Percentiles rank a stretch among this genome's conserved stretches.
These are phyloP conservation scores for Echeneis naucrates DNA, from an alignment of 2,797 vertebrate genomes.

Conservation along the genomic window DNA sequence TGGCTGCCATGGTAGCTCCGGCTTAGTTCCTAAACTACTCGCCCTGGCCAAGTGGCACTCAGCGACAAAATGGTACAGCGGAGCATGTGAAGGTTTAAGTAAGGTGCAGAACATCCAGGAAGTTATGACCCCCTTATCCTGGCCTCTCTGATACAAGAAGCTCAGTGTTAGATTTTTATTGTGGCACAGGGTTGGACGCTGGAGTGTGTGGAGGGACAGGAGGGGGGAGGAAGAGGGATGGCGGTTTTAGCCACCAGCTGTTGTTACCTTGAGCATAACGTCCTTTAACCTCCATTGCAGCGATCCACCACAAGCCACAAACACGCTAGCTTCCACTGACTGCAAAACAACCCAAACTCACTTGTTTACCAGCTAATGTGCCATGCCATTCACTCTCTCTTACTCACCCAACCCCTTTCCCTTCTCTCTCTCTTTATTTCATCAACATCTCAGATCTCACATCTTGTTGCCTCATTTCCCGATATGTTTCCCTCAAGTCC, in stretches of 20 bases:
- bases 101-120: conserved; percentile 27
- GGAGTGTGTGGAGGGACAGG: conserved; percentile 73
- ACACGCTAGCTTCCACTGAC: conserved; percentile 75
- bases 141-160: conserved; percentile 39
- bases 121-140: conserved; percentile 41
- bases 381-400: conserved; percentile 59
- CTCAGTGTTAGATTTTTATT: conserved; percentile 78
- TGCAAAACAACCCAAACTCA: conserved; percentile 84
- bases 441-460: conserved; percentile 23
- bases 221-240: conserved; percentile 80
- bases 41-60: conserved; percentile 36
- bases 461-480: conserved; percentile 41
- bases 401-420: conserved; percentile 33
- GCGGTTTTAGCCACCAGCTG: conserved; percentile 79
- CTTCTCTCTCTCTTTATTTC: conserved; percentile 21
- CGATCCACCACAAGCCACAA: conserved; percentile 78
- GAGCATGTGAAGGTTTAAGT: conserved; percentile 47
- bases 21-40: conserved; percentile 50
- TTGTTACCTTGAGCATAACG: conserved; percentile 85
- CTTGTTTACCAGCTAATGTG: conserved; percentile 86
- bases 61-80: conserved; percentile 45
- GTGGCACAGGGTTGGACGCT: conserved; percentile 75
- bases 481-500: conserved; percentile 11
- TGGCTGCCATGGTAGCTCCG: conserved; percentile 68
- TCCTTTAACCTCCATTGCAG: conserved; percentile 80